Conservation (phyloP, 2,888 invertebrate species). For the Lochmaea capreae region DNA sequence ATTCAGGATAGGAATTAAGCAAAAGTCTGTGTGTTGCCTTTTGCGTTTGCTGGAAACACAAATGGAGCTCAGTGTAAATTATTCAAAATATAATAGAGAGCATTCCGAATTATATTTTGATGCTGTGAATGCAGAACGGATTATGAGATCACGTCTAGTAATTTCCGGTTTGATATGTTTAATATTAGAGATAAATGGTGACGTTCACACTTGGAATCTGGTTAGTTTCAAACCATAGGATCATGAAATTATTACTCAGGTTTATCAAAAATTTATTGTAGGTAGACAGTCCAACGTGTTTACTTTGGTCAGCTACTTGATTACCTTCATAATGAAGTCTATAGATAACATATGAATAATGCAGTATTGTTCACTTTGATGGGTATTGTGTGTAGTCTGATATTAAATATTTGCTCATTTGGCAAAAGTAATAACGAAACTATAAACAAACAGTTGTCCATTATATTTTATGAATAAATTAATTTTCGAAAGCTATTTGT, state of each 20-base stretch:
- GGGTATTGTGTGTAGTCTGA: neutral
- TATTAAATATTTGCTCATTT: neutral
- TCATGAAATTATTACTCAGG: constrained; percentile 41
- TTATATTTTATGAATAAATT: neutral
- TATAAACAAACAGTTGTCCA: neutral
- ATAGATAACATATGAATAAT: constrained; percentile 12
- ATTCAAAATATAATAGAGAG: constrained; percentile 48
- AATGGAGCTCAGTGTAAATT: constrained; percentile 40
- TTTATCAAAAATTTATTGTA: constrained; percentile 37
- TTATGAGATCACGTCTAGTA: constrained; percentile 56
- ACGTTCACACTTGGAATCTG: constrained; percentile 26
- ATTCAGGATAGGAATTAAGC: constrained; percentile 35
- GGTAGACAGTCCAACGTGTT: constrained; percentile 23
- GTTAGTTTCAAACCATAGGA: constrained; percentile 18
- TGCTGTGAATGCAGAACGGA: constrained; percentile 46
- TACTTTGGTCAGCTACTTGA: constrained; percentile 23
- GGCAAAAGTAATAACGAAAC: neutral
- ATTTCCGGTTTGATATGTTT: constrained; percentile 58
- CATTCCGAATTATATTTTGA: constrained; percentile 47
- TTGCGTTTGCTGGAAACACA: constrained; percentile 38
- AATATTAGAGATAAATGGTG: constrained; percentile 47
- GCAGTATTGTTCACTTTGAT: constrained; percentile 13
- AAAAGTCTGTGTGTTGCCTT: constrained; percentile 41
- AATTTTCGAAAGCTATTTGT: too few relatives aligned
- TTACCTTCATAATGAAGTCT: constrained; percentile 8